Base-by-base conservation (phyloP, 2,888 invertebrate species). In the Drosophila basisetae region DNA sequence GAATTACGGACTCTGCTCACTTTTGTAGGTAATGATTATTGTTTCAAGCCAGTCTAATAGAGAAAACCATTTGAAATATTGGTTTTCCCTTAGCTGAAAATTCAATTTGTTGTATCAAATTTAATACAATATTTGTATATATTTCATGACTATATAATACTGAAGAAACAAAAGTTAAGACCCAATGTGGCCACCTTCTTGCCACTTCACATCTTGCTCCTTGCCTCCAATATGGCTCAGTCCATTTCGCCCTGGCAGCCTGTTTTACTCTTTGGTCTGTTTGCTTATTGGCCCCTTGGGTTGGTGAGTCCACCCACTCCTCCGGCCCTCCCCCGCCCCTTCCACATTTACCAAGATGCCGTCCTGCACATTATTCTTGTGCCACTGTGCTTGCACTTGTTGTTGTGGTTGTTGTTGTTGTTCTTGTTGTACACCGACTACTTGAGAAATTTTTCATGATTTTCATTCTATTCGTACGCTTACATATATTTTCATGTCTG, bases 391-490 rank as follows among this genome's bases (percentile, higher is more conserved):
- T 67, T 43, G 60, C 65, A 79, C 61, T 67, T 73, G 68, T 68
- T 49, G 47, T 52, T 68, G 69, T 60, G 70, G 61, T 65, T 82
- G 74, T 61, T 64, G 68, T 65, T 68, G 65, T 58, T 64, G 68
- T 60, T 73, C 65, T 65, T 82, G 74, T 61, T 66, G 70, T 65
- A 60, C 67, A 73, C 73, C 50, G 76, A 80, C 72, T 81, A 69
- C 89, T 85, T 80, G 89, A 69, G 66, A 76, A 69, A 76, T 81
- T 75, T 84, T 79, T 81, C 84, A 73, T 78, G 86, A 78, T 81
- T 78, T 78, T 80, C 67, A 59, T 73, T 61, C 41, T 58, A 49
- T 43, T 59, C 61, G 47, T 53, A 56, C 37, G 37, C 50, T 31
- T 49, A 33, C 28, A 54, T 56, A 67, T 73, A 61, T 47, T 43